Conservation (phyloP, 1,140 invertebrate genomes). For the Bombus soroeensis region DNA sequence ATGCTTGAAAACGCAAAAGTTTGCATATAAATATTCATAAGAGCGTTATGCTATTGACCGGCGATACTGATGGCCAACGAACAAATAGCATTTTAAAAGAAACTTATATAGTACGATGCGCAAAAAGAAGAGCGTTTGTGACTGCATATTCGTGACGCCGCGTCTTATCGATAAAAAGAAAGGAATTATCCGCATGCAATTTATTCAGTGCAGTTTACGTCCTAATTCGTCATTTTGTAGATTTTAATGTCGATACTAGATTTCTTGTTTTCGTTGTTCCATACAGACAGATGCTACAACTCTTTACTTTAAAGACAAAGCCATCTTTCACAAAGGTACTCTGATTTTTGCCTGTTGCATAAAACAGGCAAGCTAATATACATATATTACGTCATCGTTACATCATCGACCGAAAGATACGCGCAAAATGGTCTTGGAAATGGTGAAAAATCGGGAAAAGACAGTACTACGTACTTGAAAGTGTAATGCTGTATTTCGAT, state of each 20-base stretch:
- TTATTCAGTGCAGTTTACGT: neutral
- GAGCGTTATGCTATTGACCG: neutral
- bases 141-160: neutral
- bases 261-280: neutral
- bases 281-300: neutral
- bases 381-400: neutral
- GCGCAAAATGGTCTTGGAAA: neutral
- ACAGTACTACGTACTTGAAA: slow-evolving; percentile 53
- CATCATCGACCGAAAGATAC: neutral
- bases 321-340: no score
- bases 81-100: slow-evolving; percentile 32
- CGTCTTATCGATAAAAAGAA: neutral
- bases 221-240: neutral
- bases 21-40: no score
- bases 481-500: slow-evolving; percentile 78
- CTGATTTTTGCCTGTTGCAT: no score
- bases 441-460: neutral
- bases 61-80: neutral
- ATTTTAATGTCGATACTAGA: neutral
- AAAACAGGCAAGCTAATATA: no score
- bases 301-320: neutral
- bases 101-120: neutral
- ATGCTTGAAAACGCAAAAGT: no score
- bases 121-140: slow-evolving; percentile 30
- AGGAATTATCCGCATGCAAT: slow-evolving; percentile 3